Conservation (phyloP, 2,797 vertebrate genomes). For the Sphaeramia orbicularis region DNA sequence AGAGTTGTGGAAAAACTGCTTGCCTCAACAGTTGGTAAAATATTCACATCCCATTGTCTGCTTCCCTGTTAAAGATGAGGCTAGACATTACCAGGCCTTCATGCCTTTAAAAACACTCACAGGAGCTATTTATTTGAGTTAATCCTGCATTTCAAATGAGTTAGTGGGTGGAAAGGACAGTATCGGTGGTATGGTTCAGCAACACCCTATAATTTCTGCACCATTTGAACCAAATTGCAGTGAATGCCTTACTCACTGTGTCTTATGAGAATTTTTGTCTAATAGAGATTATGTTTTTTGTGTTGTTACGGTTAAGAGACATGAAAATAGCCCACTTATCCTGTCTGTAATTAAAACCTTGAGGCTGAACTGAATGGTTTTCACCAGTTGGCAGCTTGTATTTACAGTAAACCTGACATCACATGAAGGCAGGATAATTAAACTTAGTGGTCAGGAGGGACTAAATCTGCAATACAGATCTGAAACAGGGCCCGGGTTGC, state of each 20-base stretch:
- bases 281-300: constrained; percentile 24
- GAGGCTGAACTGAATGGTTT: constrained; percentile 37
- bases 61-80: too few species aligned
- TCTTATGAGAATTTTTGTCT: constrained; percentile 32
- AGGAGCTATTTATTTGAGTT: too few species aligned
- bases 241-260: constrained; percentile 25
- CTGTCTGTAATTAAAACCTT: constrained; percentile 38
- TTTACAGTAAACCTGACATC: constrained; percentile 57
- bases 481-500: constrained; percentile 47
- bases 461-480: constrained; percentile 57
- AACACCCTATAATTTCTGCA: constrained; percentile 35
- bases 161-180: constrained; percentile 40
- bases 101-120: too few species aligned
- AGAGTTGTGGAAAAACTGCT: too few species aligned
- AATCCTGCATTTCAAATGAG: too few species aligned
- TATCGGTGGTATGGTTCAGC: constrained; percentile 4
- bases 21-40: too few species aligned
- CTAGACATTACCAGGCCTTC: too few species aligned
- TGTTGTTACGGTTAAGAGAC: constrained; percentile 43
- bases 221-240: constrained; percentile 21
- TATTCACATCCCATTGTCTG: too few species aligned
- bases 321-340: constrained; percentile 41
- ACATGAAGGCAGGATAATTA: constrained; percentile 45
- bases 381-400: constrained; percentile 36
- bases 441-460: constrained; percentile 38